These are phyloP conservation scores for Microtus obscurus DNA, from an alignment of 2,797 vertebrate species.

Conservation along the genomic window DNA sequence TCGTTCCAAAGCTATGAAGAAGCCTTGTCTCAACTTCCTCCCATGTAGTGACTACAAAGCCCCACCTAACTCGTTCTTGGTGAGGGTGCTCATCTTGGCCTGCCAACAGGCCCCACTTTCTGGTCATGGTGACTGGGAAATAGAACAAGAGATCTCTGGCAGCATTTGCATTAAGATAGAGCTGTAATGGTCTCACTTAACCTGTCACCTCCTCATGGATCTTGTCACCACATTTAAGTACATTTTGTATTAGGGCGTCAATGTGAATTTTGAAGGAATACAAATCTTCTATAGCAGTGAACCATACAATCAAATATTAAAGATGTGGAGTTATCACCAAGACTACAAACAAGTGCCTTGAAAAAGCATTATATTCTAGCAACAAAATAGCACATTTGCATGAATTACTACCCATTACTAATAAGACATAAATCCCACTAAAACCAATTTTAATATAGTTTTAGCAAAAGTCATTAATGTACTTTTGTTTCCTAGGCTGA, in stretches of 20 bases:
- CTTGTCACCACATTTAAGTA: neutral
- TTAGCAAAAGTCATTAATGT: constrained; percentile 64
- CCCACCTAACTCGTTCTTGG: neutral
- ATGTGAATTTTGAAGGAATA: neutral
- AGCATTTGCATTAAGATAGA: neutral
- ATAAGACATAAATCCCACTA: constrained; percentile 20
- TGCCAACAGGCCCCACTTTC: neutral
- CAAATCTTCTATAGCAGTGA: neutral
- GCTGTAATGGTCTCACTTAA: neutral
- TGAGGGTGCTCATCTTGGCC: neutral
- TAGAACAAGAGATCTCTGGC: neutral
- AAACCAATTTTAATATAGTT: constrained; percentile 57
- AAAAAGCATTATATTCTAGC: constrained; percentile 48
- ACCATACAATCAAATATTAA: constrained; percentile 27
- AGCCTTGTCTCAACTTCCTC: neutral
- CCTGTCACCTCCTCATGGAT: neutral
- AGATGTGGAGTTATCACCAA: constrained; percentile 42
- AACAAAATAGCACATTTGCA: constrained; percentile 38
- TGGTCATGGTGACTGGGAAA: neutral
- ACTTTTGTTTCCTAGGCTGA: constrained; percentile 92
- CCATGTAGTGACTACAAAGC: neutral
- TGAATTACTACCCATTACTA: neutral
- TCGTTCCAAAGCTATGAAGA: too few relatives aligned
- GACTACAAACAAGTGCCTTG: constrained; percentile 40
- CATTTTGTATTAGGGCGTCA: neutral